Base-by-base conservation (phyloP, 2,888 invertebrate species). In the Sthenelais limicola region DNA sequence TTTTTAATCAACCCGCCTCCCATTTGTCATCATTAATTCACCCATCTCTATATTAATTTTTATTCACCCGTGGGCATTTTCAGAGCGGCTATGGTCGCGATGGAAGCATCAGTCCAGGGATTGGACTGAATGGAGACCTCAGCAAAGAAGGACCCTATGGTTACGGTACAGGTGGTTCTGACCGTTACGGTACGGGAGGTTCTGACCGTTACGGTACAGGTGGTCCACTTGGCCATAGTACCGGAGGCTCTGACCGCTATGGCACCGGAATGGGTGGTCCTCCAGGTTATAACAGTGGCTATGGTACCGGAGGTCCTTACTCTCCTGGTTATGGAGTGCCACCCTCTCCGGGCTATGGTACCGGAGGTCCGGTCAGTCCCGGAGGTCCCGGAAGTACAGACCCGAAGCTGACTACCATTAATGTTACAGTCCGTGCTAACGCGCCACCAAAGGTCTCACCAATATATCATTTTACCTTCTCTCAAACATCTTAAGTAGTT, bases 61-160 rank as follows among this genome's bases (percentile, higher is more conserved):
- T 62, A 32, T 56, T 24, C 30, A 24, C 56, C 56, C 30, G 32
- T 56, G 56, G 56, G 56, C 56, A 56, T 62, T 62, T 62, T 62
- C 62, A 62, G 62, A 62, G 62, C 28, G 62, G 62, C 38, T 62
- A 62, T 38, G 38, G 62, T 62, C 62, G 62, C 38, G 62, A 62
- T 24, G 62, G 62, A 9, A 62, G 62, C 43, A 43, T 62, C 4
- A 62, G 62, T 62, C 62, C 62, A 26, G 62, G 62, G 26, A 21
- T 62, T 24, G 62, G 38, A 7, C 62, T 62, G 18, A 62, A 62
- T 43, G 62, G 62, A 15, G 62, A 62, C 62, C 35, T 62, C 62
- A 21, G 38, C 32, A 43, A 43, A 43, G 35, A n/a, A 7, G 62
- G 62, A 26, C 62, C 62, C n/a, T 62, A 62, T 21, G 62, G 62